Base-by-base conservation (phyloP, 2,113 vertebrate species). In the Mirza zaza region DNA sequence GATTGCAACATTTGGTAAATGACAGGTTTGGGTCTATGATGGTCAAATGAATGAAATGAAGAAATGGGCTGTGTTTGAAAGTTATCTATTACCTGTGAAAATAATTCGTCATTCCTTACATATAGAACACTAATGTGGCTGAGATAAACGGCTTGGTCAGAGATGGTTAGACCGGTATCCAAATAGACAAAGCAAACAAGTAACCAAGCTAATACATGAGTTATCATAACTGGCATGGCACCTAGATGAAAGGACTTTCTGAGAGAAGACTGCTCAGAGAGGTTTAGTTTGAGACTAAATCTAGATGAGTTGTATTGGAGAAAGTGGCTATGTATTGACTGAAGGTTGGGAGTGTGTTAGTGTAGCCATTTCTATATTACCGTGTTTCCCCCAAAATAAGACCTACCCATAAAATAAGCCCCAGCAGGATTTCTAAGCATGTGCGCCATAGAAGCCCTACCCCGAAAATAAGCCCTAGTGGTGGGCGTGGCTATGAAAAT, bases 11-110 rank as follows among this genome's bases (percentile, higher is more conserved):
- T 89, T 86, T 73, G n/a, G 45, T 59, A 71, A 87, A 68, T 82
- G 79, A 71, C 4, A 68, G 52, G 4, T 8, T 20, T 55, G 5
- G 57, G 1, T 90, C 80, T 89, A 59, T 65, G 68, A 27, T 87
- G 3, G 29, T 21, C 71, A 50, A 91, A 61, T 75, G 34, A 79
- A 79, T 50, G 20, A 45, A 45, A 45, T 63, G 45, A 94, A 91
- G 67, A 57, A 79, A 89, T 91, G 73, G 87, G 7, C 12, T 95
- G 23, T 59, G 18, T 87, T 90, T 90, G 52, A 65, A 73, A 73
- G 39, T 82, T 95, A 79, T 65, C 39, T 20, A 86, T 80, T 93
- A 71, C 14, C 45, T 83, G 8, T 83, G 65, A 79, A 89, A 70
- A 45, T 36, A 89, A 57, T 82, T 76, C 11, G 52, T 65, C 50